Percentiles rank a stretch among this genome's conserved stretches.
Evolutionary conservation across 1,140 invertebrate genomes (phyloP).

Genomic region (Adoxophyes honmai): DNA sequence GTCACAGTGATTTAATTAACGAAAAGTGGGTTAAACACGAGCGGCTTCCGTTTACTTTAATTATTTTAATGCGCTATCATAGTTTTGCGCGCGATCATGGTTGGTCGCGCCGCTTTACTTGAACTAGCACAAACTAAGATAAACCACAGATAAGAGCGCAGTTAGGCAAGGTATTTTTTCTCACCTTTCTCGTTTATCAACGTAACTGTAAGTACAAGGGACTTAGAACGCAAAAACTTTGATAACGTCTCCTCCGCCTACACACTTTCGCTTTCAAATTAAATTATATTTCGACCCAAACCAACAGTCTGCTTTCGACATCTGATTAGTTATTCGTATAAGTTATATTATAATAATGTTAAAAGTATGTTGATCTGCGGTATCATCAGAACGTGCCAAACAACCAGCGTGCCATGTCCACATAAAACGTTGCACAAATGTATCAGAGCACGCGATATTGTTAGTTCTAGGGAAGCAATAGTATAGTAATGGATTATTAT

Average conservation of each 20-base stretch:
- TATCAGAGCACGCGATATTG: too few relatives aligned
- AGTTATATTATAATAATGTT: not conserved
- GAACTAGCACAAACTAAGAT: constrained; percentile 10
- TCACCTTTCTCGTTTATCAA: constrained; percentile 2
- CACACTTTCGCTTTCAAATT: too few relatives aligned
- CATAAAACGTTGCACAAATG: not conserved
- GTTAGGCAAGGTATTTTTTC: constrained; percentile 4
- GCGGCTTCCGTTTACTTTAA: not conserved
- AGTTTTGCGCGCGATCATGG: not conserved
- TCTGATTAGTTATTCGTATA: too few relatives aligned
- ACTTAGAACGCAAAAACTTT: not conserved
- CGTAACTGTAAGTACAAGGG: not conserved
- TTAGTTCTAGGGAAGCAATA: too few relatives aligned
- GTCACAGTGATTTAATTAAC: too few relatives aligned
- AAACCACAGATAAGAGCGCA: constrained; percentile 11
- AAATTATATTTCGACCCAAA: too few relatives aligned
- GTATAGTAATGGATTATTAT: too few relatives aligned
- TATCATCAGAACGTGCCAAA: not conserved
- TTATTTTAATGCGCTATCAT: not conserved
- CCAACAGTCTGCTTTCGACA: too few relatives aligned
- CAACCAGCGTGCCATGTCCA: not conserved
- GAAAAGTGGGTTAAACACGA: not conserved
- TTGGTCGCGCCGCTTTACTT: not conserved
- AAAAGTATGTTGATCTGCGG: not conserved
- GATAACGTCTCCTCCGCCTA: too few relatives aligned